A percentile compares a stretch with the other conserved stretches of the same genome.
Conservation (phyloP, 2,113 vertebrate genomes). For the Halcyon malimbica region DNA sequence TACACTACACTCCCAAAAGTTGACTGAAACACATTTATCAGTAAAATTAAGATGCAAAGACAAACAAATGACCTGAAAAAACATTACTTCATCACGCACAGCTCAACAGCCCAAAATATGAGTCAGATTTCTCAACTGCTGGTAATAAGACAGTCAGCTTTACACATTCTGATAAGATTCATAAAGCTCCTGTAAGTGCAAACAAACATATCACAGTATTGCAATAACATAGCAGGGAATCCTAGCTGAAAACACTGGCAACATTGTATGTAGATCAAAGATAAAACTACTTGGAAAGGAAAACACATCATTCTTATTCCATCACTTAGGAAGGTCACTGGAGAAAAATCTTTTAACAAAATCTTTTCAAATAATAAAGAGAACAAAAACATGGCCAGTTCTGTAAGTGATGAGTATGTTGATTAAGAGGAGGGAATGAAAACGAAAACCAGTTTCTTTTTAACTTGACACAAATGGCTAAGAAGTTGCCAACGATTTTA, state of each 20-base stretch:
- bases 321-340: background rate
- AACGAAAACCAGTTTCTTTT: background rate
- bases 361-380: background rate
- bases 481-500: background rate
- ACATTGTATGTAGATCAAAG: background rate
- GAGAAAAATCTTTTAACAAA: background rate
- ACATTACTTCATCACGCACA: background rate
- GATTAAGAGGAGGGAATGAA: background rate
- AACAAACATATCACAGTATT: background rate
- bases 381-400: background rate
- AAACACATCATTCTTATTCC: background rate
- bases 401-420: accelerated
- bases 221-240: background rate
- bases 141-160: background rate
- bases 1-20: background rate
- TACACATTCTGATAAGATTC: background rate
- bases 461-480: background rate
- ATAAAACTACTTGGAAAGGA: background rate
- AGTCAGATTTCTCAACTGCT: background rate
- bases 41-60: background rate
- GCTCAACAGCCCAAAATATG: background rate
- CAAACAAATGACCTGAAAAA: background rate
- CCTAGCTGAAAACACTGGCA: background rate
- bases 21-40: background rate
- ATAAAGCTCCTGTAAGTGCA: background rate